phyloP scores from a whole-genome alignment of 2,113 vertebrate genomes.

The Cairina moschata region DNA sequence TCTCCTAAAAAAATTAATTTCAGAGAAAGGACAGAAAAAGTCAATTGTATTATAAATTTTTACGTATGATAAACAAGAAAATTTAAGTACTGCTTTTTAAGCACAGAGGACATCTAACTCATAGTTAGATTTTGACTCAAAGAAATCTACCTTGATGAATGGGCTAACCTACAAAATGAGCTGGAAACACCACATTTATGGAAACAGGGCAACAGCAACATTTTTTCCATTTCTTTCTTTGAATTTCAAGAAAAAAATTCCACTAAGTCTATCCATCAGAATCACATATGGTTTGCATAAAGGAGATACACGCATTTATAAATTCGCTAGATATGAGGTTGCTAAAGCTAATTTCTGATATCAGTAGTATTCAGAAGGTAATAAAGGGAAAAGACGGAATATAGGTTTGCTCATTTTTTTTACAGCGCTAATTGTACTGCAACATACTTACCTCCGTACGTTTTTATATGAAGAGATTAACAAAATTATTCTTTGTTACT shows the following conservation, averaged over 20 bases:
- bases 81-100: neutral
- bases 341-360: neutral
- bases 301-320: neutral
- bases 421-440: neutral
- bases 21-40: neutral
- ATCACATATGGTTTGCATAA: neutral
- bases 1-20: neutral
- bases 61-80: neutral
- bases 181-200: neutral
- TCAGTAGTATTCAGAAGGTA: neutral
- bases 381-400: neutral
- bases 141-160: neutral
- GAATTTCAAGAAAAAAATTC: neutral
- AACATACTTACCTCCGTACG: neutral
- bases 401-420: neutral
- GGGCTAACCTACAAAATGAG: neutral
- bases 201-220: neutral
- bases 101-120: neutral
- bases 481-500: neutral
- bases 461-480: neutral
- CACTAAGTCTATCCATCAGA: neutral
- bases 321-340: conserved; percentile 2
- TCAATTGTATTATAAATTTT: neutral
- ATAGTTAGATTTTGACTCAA: neutral
- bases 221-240: neutral